These are phyloP conservation scores for Drosophila algonquin DNA, from an alignment of 2,888 invertebrate genomes.

Conservation along the genomic window DNA sequence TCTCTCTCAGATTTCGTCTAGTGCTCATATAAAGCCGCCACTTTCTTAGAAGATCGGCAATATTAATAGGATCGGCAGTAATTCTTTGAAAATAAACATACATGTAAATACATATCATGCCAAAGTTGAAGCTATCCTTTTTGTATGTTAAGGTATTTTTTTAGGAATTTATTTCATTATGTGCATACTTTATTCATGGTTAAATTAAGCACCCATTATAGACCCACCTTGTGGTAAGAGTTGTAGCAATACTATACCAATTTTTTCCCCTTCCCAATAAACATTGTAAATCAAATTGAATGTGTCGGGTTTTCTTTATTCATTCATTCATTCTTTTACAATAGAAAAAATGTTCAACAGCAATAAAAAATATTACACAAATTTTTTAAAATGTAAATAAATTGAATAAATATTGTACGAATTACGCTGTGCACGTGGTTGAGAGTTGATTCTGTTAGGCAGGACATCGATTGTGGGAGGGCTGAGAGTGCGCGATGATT, in stretches of 20 bases:
- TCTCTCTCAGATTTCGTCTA: no score
- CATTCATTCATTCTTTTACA: slow-evolving; percentile 68
- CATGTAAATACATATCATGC: no score
- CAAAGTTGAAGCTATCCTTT: no score
- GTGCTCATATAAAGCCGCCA: no score
- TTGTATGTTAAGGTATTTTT: no score
- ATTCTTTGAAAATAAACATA: no score
- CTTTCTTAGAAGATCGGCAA: no score
- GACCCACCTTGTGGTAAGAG: no score
- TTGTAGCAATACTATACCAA: neutral
- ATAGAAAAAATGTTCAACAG: slow-evolving; percentile 64
- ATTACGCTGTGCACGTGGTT: slow-evolving; percentile 38
- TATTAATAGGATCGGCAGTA: no score
- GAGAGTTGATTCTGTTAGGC: slow-evolving; percentile 7
- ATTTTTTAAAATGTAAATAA: slow-evolving; percentile 64
- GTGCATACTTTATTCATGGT: no score
- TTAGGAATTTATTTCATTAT: no score
- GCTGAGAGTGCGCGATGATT: slow-evolving; percentile 7
- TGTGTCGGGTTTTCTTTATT: slow-evolving; percentile 73
- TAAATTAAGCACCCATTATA: no score
- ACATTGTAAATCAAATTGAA: slow-evolving; percentile 43
- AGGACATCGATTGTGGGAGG: neutral
- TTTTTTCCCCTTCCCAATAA: neutral
- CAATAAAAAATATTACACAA: slow-evolving; percentile 62
- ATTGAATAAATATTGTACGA: slow-evolving; percentile 73